Base-by-base conservation (phyloP, 2,113 vertebrate species). In the Seriola dumerili region DNA sequence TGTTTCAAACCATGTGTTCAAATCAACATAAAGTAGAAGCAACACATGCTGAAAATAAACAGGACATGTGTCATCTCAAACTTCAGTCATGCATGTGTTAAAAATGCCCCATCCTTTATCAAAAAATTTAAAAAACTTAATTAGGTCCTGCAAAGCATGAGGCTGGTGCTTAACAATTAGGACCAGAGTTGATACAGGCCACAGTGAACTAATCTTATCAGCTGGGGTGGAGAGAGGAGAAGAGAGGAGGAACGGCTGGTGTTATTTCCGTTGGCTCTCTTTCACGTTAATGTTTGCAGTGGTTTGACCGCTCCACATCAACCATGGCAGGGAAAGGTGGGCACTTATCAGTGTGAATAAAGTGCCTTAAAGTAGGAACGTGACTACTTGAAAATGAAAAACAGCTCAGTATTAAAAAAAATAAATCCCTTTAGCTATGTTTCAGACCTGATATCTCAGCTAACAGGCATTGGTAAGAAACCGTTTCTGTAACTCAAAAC, bases 211-310 rank as follows among this genome's bases (percentile, higher is more conserved):
- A 80, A 90, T 90, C 84, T 91, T 88, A 93, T 94, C 94, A 86
- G 84, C 67, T 38, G 16, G 58, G 66, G 78, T 38, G 78, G 59
- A 54, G 80, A 78, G 65, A 46, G 66, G 17, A 78, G 70, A 40
- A 7, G 67, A 57, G 69, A 74, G 58, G 76, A 81, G 67, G 76
- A 68, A 80, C 25, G 34, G 66, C 57, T 74, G 74, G 76, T 89
- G 88, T 92, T 90, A 89, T 94, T 95, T 95, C 93, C 87, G 88
- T 85, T 87, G 88, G 85, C 88, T 76, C 81, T 58, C 44, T 76
- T 77, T 89, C 54, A 85, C 78, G 74, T 81, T 72, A 69, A 71
- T 81, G 77, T 89, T 87, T 89, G 85, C 86, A 63, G 69, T 63
- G 78, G 82, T 84, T 86, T 72, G 84, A 71, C 70, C 73, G 73